Evolutionary conservation across 2,888 invertebrate genomes (phyloP).

Genomic region (Tinea semifulvella): DNA sequence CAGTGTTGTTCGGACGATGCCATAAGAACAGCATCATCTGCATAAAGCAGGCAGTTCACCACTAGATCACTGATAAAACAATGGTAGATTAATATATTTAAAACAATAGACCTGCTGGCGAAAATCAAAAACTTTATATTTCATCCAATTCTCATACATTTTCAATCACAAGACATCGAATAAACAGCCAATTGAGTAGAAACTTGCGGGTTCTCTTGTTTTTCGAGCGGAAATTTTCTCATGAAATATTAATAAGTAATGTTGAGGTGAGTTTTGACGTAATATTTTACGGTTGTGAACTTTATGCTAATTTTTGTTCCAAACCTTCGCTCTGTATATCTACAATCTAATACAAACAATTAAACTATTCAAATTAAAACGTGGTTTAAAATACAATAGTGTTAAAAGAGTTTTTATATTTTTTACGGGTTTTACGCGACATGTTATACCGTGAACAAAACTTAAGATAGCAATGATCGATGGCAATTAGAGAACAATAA

Average conservation of each 20-base stretch:
- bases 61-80: too few species aligned
- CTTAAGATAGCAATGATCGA: too few species aligned
- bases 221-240: constrained; percentile 18
- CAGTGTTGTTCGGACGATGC: too few species aligned
- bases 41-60: too few species aligned
- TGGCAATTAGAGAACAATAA: too few species aligned
- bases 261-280: constrained; percentile 13
- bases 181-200: constrained; percentile 14
- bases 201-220: constrained; percentile 14
- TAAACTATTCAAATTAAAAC: neutral
- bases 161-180: constrained; percentile 14
- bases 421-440: too few species aligned
- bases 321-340: constrained; percentile 1
- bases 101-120: too few species aligned
- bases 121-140: too few species aligned
- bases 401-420: neutral
- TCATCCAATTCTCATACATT: constrained; percentile 8
- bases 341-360: neutral
- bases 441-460: too few species aligned
- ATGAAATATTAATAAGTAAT: constrained; percentile 23
- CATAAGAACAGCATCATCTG: too few species aligned
- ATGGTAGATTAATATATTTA: too few species aligned
- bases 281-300: constrained; percentile 12
- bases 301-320: constrained; percentile 13
- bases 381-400: neutral